Percentiles rank a stretch among this genome's conserved stretches.
Evolutionary conservation across 2,888 invertebrate genomes (phyloP).

Genomic region (Melinaea marsaeus): DNA sequence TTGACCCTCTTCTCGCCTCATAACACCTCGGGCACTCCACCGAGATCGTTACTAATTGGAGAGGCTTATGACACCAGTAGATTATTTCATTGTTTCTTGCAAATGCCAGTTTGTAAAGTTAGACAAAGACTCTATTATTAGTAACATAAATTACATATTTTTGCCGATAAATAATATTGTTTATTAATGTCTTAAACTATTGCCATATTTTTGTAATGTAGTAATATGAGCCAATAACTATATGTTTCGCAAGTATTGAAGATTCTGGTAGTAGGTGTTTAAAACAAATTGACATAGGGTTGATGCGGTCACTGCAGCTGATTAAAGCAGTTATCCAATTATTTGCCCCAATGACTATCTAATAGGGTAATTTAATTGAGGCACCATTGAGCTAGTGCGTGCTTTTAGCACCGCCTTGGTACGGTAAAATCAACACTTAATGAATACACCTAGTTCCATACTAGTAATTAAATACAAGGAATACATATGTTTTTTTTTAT

Average conservation of each 20-base stretch:
- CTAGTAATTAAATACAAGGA: too few relatives aligned
- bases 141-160: too few relatives aligned
- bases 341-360: conserved; percentile 15
- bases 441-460: neutral
- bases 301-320: neutral
- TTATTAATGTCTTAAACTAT: too few relatives aligned
- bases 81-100: conserved; percentile 8
- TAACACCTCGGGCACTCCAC: conserved; percentile 1
- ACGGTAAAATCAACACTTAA: neutral
- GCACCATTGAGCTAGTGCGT: conserved; percentile 18
- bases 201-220: too few relatives aligned
- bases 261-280: neutral
- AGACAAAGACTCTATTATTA: neutral
- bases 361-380: conserved; percentile 20
- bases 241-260: neutral
- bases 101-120: neutral
- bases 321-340: conserved; percentile 14
- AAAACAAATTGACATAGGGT: neutral
- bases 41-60: conserved; percentile 8
- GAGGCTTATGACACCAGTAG: conserved; percentile 1
- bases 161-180: too few relatives aligned
- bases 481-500: too few relatives aligned
- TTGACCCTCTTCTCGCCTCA: conserved; percentile 6
- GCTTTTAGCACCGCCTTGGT: conserved; percentile 4
- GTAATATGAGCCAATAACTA: too few relatives aligned